phyloP scores from a whole-genome alignment of 2,888 invertebrate genomes.

The Agrypnus murinus region DNA sequence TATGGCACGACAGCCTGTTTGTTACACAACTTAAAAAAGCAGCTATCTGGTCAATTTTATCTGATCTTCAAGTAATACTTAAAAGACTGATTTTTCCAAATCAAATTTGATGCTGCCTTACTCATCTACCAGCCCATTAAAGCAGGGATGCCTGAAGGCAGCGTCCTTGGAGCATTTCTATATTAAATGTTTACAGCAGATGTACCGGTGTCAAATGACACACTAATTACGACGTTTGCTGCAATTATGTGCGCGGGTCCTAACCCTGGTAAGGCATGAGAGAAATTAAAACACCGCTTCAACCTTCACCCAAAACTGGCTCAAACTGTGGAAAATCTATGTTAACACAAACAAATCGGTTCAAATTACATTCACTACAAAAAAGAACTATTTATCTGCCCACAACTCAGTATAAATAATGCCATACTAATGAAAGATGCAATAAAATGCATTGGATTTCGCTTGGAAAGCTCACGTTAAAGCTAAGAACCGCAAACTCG shows the following conservation, averaged over 20 bases:
- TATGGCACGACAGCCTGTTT: background rate
- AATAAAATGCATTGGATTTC: background rate
- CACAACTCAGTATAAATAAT: background rate
- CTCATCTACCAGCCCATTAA: background rate
- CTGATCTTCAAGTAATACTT: constrained; percentile 12
- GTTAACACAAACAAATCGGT: background rate
- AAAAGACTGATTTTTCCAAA: constrained; percentile 20
- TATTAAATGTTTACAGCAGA: background rate
- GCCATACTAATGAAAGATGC: background rate
- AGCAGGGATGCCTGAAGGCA: too few relatives aligned
- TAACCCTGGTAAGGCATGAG: background rate
- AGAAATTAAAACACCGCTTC: background rate
- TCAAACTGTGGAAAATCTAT: background rate
- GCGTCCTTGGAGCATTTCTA: background rate
- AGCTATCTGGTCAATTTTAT: constrained; percentile 14
- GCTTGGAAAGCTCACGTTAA: background rate
- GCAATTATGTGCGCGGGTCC: background rate
- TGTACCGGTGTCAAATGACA: background rate
- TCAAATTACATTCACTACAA: background rate
- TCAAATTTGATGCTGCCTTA: constrained; percentile 3
- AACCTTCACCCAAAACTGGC: background rate
- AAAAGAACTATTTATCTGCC: background rate
- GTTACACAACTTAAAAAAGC: constrained; percentile 6
- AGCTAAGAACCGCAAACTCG: background rate
- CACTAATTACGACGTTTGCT: background rate